Conservation (phyloP, 2,797 vertebrate species). For the Taeniopygia guttata region DNA sequence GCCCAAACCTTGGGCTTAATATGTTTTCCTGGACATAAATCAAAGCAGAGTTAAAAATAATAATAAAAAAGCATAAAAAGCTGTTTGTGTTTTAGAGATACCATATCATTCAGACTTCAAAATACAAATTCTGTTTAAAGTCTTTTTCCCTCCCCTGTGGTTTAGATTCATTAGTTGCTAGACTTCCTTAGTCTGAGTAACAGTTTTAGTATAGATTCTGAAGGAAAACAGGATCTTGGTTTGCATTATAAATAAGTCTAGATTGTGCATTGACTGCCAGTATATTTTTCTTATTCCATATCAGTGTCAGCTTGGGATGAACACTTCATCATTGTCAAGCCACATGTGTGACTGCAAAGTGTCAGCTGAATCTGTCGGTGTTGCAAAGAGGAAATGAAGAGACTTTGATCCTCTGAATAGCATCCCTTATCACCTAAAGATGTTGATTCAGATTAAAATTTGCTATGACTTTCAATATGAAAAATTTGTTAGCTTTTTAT, state of each 20-base stretch:
- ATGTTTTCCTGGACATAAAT: conserved; percentile 20
- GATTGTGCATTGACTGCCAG: background rate
- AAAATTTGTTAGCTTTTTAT: background rate
- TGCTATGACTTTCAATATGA: background rate
- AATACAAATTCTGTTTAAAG: conserved; percentile 50
- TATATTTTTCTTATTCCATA: conserved; percentile 51
- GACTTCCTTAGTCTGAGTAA: conserved; percentile 47
- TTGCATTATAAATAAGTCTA: conserved; percentile 45
- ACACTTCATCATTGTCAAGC: conserved; percentile 3
- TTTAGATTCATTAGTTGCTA: conserved; percentile 41
- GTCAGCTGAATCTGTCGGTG: background rate
- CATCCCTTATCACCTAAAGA: background rate
- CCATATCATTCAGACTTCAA: conserved; percentile 31
- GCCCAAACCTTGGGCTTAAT: background rate
- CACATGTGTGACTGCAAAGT: background rate
- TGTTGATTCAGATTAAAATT: conserved; percentile 41
- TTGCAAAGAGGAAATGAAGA: conserved; percentile 46
- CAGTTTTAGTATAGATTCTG: conserved; percentile 30
- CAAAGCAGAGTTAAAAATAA: background rate
- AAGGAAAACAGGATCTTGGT: conserved; percentile 52
- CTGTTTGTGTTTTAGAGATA: conserved; percentile 37
- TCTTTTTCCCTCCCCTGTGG: conserved; percentile 35
- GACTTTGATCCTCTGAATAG: background rate
- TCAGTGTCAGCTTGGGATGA: background rate
- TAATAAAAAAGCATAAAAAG: background rate